These are phyloP conservation scores for Phyllotreta cruciferae DNA, from an alignment of 2,888 invertebrate genomes.

Conservation along the genomic window DNA sequence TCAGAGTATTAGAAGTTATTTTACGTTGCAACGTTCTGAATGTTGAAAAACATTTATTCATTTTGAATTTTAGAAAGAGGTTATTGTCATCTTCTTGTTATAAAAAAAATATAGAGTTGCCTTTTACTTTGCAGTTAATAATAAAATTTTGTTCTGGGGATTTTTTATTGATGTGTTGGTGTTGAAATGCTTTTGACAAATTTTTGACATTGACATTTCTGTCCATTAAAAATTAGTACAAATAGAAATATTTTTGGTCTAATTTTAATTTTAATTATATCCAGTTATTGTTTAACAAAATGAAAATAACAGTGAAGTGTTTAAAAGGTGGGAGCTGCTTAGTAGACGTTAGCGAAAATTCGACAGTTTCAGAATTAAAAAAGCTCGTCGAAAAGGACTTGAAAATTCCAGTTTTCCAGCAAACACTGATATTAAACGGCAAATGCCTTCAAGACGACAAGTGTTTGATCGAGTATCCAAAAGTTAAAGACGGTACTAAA, in stretches of 20 bases:
- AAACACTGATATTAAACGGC: conserved; percentile 75
- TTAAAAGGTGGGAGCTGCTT: conserved; percentile 75
- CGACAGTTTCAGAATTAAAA: conserved; percentile 74
- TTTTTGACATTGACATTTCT: conserved; percentile 14
- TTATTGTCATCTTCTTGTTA: conserved; percentile 4
- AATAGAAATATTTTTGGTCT: conserved; percentile 3
- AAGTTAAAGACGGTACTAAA: conserved; percentile 78
- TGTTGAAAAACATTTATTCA: conserved; percentile 24
- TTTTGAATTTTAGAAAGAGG: conserved; percentile 4
- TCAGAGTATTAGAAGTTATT: conserved; percentile 35
- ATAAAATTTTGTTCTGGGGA: background rate
- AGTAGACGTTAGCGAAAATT: conserved; percentile 68
- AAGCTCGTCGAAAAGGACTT: conserved; percentile 69
- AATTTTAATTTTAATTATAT: conserved; percentile 1
- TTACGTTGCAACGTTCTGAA: conserved; percentile 23
- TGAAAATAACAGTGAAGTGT: conserved; percentile 78
- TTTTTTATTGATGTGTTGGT: background rate
- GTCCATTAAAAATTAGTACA: background rate
- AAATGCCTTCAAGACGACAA: conserved; percentile 76
- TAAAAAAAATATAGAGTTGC: no score
- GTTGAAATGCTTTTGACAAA: background rate
- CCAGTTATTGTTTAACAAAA: conserved; percentile 52
- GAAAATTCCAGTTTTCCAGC: conserved; percentile 72
- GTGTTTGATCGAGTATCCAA: conserved; percentile 71
- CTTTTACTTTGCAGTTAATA: no score